These are phyloP conservation scores for Tinea pellionella DNA, from an alignment of 2,888 invertebrate species.

Conservation along the genomic window DNA sequence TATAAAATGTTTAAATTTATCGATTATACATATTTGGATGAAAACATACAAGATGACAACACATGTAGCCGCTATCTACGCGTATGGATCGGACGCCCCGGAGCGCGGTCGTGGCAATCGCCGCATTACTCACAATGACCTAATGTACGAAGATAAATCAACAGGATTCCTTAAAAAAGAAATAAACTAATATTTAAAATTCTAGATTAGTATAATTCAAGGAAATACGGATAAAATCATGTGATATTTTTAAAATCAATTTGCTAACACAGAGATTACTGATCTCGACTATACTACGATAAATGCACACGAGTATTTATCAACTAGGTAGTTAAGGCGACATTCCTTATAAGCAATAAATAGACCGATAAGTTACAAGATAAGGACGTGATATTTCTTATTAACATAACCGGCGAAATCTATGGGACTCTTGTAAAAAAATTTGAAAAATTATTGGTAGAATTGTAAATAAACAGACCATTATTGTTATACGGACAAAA, in stretches of 20 bases:
- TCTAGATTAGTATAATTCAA: conserved; percentile 65
- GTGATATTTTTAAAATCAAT: conserved; percentile 16
- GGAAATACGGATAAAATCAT: conserved; percentile 56
- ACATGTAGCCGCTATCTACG: conserved; percentile 62
- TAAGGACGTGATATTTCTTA: no score
- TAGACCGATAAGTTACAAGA: no score
- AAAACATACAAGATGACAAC: conserved; percentile 69
- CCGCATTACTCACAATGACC: conserved; percentile 62
- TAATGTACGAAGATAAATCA: conserved; percentile 66
- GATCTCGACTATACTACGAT: no score
- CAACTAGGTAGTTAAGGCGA: no score
- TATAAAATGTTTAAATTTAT: conserved; percentile 57
- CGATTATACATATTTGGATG: conserved; percentile 61
- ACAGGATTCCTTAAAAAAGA: conserved; percentile 46
- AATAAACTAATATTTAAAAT: conserved; percentile 38
- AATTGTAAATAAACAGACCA: no score
- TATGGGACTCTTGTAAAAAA: no score
- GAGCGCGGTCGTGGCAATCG: conserved; percentile 41
- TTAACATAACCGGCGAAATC: no score
- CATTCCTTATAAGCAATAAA: no score
- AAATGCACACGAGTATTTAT: no score
- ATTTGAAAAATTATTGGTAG: not conserved
- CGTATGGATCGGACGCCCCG: conserved; percentile 59
- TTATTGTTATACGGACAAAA: conserved; percentile 25
- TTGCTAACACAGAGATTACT: conserved; percentile 6